Base-by-base conservation (phyloP, 2,797 vertebrate species). In the Cossypha dichroa region DNA sequence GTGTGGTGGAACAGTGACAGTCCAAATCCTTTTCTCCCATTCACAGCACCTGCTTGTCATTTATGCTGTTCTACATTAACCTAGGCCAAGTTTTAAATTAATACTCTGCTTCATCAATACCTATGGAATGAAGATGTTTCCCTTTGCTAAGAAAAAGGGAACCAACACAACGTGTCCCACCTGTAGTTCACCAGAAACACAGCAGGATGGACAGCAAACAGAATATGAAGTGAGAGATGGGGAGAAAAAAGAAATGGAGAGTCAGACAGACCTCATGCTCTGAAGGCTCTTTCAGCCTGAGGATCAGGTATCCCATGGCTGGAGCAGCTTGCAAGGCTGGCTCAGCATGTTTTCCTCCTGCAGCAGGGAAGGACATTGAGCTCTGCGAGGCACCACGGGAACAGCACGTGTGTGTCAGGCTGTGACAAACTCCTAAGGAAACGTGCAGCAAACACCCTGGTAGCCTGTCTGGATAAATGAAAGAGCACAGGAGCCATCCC, bases 401-500 rank as follows among this genome's bases (percentile, higher is more conserved):
- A 20, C 0, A 0, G 28, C 0, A 0, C 2, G 36, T 25, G 68
- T 28, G 40, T 25, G 68, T 31, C 88, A 90, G 67, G 49, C 58
- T 36, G 52, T 55, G 60, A 78, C 60, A 77, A 78, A 68, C 66
- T 41, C 7, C 52, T 2, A 6, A 52, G 66, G 69, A 64, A 81
- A 45, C 0, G 1, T 54, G 68, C 41, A 69, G 85, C 52, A 73
- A 81, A 59, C 58, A 13, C 13, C 5, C 77, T 78, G 13, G 0
- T 19, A 69, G 59, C 79, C 73, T 77, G 51, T 28, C 73, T 12
- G 77, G 38, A 33, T 62, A 78, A 86, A 94, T 56, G 80, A 56
- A 46, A 81, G 52, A 72, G 69, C 33, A 4, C 77, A 91, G 48
- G 60, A 70, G 34, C 62, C 67, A 49, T 28, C 87, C 80, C 91